Conservation (phyloP, 2,113 vertebrate genomes). For the Thermophis baileyi region DNA sequence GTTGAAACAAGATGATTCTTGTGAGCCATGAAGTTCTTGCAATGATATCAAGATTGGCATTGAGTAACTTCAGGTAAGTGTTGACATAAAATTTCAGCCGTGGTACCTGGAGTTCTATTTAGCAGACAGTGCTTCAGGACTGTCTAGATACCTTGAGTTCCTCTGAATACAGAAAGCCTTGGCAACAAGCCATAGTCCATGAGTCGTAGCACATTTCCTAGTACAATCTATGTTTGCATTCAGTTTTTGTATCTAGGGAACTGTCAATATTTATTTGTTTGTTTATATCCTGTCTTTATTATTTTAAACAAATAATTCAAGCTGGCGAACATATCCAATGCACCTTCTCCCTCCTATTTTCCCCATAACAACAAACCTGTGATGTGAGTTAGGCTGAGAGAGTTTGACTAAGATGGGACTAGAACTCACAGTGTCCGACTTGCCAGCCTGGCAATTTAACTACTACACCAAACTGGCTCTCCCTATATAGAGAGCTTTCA, state of each 20-base stretch:
- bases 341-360: neutral
- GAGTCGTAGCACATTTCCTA: neutral
- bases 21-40: neutral
- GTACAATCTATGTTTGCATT: neutral
- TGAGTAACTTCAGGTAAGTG: neutral
- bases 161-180: neutral
- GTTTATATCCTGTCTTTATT: neutral
- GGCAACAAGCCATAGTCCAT: neutral
- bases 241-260: neutral
- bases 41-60: neutral
- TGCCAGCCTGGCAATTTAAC: neutral
- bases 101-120: neutral
- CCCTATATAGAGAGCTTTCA: neutral
- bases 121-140: neutral
- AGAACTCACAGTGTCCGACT: neutral
- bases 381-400: neutral
- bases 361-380: neutral
- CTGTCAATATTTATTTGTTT: neutral
- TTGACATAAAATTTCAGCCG: neutral
- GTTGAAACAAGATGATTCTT: neutral
- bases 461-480: neutral
- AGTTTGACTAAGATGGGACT: neutral
- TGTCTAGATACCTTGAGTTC: neutral
- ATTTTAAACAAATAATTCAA: neutral
- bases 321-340: neutral